phyloP scores from a whole-genome alignment of 2,888 invertebrate species.

The Unio delphinus region DNA sequence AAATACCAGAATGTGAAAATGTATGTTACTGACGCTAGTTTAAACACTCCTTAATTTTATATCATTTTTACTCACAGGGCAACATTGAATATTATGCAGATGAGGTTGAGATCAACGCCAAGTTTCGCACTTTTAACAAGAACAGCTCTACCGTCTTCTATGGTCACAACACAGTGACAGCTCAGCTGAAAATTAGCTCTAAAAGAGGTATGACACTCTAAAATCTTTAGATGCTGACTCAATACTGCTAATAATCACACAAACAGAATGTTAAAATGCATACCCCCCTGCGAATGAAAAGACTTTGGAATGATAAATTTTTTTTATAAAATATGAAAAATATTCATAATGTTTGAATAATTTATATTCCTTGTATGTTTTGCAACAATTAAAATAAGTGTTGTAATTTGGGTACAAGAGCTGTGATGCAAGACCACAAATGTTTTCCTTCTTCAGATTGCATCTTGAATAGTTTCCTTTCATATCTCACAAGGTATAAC shows the following conservation, averaged over 20 bases:
- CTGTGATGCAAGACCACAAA: too few species aligned
- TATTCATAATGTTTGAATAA: too few species aligned
- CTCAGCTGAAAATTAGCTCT: conserved; percentile 65
- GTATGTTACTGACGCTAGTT: too few species aligned
- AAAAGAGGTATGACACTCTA: conserved; percentile 56
- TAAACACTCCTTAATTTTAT: too few species aligned
- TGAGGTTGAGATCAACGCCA: conserved; percentile 68
- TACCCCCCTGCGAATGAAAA: too few species aligned
- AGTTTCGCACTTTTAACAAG: conserved; percentile 67
- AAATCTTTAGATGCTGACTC: not conserved
- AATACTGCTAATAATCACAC: not conserved
- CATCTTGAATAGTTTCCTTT: too few species aligned
- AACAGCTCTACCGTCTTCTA: conserved; percentile 68
- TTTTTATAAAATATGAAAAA: too few species aligned
- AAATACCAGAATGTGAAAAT: too few species aligned
- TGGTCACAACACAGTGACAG: conserved; percentile 69
- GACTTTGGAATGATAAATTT: too few species aligned
- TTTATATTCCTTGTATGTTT: not conserved
- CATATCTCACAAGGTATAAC: too few species aligned
- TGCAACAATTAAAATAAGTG: not conserved
- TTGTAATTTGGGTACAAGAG: too few species aligned
- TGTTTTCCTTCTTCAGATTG: too few species aligned
- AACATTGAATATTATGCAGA: conserved; percentile 67
- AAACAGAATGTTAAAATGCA: not conserved
- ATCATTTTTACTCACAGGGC: conserved; percentile 42